Percentiles rank a stretch among this genome's conserved stretches.
Evolutionary conservation across 1,140 invertebrate genomes (phyloP).

Genomic region (Heliconius melpomene): DNA sequence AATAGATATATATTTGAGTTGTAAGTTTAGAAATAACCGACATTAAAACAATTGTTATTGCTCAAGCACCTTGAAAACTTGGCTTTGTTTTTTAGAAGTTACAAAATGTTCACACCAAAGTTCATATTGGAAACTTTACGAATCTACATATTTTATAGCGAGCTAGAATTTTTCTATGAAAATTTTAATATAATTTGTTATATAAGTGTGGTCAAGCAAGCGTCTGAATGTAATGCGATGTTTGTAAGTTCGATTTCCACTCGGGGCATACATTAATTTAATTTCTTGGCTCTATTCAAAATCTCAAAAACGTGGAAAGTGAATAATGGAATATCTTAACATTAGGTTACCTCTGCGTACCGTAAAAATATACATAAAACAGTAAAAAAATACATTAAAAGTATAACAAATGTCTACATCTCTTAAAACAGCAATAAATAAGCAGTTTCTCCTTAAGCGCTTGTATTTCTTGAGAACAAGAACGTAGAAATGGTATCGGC

Average conservation of each 20-base stretch:
- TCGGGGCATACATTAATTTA: too few species aligned
- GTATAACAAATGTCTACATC: not conserved
- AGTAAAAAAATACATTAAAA: not conserved
- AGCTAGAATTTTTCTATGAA: not conserved
- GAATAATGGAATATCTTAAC: too few species aligned
- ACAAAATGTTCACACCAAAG: not conserved
- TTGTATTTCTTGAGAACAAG: not conserved
- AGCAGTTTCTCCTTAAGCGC: not conserved
- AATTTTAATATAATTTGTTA: not conserved
- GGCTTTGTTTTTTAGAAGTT: not conserved
- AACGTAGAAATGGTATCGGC: conserved; percentile 5
- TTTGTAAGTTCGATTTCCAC: too few species aligned
- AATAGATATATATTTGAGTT: conserved; percentile 4
- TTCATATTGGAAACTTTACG: not conserved
- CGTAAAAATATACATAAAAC: too few species aligned
- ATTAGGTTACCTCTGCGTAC: too few species aligned
- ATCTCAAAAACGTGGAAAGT: too few species aligned
- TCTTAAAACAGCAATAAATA: not conserved
- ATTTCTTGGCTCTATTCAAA: too few species aligned
- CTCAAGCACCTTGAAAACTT: not conserved
- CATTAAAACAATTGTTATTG: conserved; percentile 9
- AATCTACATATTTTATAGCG: conserved; percentile 1
- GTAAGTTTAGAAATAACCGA: not conserved
- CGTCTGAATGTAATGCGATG: too few species aligned
- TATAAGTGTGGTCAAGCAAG: too few species aligned